A percentile compares a stretch with the other conserved stretches of the same genome.
Evolutionary conservation across 2,113 vertebrate genomes (phyloP).

Genomic region (Antechinus flavipes): DNA sequence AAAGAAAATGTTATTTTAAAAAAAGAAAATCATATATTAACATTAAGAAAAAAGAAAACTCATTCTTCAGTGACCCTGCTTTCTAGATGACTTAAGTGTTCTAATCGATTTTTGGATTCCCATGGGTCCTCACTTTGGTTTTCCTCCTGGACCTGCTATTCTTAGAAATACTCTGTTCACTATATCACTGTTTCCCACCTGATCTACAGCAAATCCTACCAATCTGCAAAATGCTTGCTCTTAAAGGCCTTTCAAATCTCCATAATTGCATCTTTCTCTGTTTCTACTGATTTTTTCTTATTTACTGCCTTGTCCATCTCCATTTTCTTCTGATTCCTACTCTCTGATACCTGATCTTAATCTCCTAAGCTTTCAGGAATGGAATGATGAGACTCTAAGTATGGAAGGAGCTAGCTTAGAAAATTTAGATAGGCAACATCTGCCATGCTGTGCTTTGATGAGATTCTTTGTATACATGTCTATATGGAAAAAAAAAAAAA

Average conservation of each 20-base stretch:
- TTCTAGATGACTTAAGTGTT: background rate
- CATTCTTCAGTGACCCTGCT: background rate
- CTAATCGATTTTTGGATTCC: background rate
- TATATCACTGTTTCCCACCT: background rate
- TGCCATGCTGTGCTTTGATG: background rate
- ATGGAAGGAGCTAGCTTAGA: background rate
- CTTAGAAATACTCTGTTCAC: background rate
- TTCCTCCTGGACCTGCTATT: background rate
- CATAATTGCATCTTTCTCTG: background rate
- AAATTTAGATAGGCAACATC: background rate
- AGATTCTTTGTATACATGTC: background rate
- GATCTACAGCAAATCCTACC: background rate
- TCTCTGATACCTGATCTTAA: background rate
- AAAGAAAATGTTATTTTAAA: too few relatives aligned
- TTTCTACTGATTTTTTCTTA: background rate
- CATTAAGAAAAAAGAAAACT: background rate
- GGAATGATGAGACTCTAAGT: background rate
- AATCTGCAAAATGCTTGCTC: background rate
- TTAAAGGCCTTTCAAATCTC: background rate
- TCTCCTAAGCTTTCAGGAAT: background rate
- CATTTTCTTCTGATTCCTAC: background rate
- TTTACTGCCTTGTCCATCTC: background rate
- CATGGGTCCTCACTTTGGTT: background rate
- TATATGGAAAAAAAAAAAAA: background rate
- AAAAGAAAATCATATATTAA: too few relatives aligned